A percentile compares a stretch with the other conserved stretches of the same genome.
These are phyloP conservation scores for Acanthococcus lagerstroemiae DNA, from an alignment of 2,888 invertebrate species.

Conservation along the genomic window DNA sequence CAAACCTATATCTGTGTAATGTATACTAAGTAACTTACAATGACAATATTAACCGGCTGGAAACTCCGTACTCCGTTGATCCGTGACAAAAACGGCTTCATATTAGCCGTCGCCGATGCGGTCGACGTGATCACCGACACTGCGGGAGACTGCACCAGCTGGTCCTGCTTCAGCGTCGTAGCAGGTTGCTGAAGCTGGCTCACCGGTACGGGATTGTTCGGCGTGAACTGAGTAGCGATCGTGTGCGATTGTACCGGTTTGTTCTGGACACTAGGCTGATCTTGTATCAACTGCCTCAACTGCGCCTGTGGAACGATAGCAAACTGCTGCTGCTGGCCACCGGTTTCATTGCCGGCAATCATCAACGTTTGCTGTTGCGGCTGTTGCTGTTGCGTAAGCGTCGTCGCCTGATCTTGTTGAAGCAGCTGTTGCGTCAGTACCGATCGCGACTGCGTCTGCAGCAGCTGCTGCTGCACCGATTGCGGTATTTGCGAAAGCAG, in stretches of 20 bases:
- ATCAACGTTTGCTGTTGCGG: no score
- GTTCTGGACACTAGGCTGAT: no score
- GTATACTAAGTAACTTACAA: slow-evolving; percentile 30
- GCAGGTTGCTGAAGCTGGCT: background rate
- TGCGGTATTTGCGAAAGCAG: slow-evolving; percentile 13
- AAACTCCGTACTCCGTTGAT: slow-evolving; percentile 29
- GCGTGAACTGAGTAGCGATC: background rate
- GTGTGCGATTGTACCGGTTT: background rate
- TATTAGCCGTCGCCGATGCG: background rate
- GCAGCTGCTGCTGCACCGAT: slow-evolving; percentile 4
- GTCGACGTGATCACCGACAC: slow-evolving; percentile 21
- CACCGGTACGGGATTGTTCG: background rate
- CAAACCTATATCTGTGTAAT: no score
- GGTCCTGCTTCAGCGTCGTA: background rate
- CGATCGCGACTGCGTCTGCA: background rate
- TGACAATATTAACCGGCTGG: slow-evolving; percentile 8
- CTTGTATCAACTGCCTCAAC: slow-evolving; percentile 13
- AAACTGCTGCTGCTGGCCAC: slow-evolving; percentile 10
- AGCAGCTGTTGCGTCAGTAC: slow-evolving; percentile 1
- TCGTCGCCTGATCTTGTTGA: background rate
- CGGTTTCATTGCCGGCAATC: background rate
- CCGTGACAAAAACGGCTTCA: slow-evolving; percentile 19
- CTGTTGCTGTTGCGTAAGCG: background rate
- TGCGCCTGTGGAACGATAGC: background rate
- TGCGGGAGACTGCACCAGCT: background rate